Base-by-base conservation (phyloP, 2,113 vertebrate genomes). In the Ursus arctos region DNA sequence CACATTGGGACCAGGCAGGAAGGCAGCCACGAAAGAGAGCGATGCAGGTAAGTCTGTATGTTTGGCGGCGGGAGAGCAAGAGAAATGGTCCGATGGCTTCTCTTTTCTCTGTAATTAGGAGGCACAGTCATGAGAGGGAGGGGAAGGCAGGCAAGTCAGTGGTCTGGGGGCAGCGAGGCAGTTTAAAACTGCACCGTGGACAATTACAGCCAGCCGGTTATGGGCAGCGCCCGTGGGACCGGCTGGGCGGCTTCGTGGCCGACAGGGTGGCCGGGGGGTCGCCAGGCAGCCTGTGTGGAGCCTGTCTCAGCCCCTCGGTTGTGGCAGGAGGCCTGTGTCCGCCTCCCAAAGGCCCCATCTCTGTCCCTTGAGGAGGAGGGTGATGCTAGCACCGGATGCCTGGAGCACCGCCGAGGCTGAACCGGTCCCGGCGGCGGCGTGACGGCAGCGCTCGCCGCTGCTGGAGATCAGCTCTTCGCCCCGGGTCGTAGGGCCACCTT, bases 161-260 rank as follows among this genome's bases (percentile, higher is more conserved):
- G 21, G 36, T 65, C 63, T 21, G 22, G 65, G 40, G 81, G 33
- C 51, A 31, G 22, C 26, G 57, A 40, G 36, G 8, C 61, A 24
- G 72, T 57, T 57, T 72, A 49, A 65, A 88, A 36, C 65, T 77
- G 33, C 28, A 7, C 22, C 36, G 43, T 72, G 88, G 24, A 16
- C 69, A 88, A 61, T 55, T 0, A 28, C 13, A 67, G 71, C 24
- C 40, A 9, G 13, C 19, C 59, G 63, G 28, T 18, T 18, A 4
- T 14, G 9, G 83, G n/a, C 57, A 12, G 4, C 0, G 6, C 4
- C 43, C 0, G 0, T 19, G 26, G 22, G 22, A 6, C 55, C 15
- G 6, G 13, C 33, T 36, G 12, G 10, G 43, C 51, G 53, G 9
- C 74, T 6, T 9, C 16, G 53, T 9, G 47, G 53, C 69, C 12